phyloP scores from a whole-genome alignment of 1,140 invertebrate species.

The Eciton burchellii region DNA sequence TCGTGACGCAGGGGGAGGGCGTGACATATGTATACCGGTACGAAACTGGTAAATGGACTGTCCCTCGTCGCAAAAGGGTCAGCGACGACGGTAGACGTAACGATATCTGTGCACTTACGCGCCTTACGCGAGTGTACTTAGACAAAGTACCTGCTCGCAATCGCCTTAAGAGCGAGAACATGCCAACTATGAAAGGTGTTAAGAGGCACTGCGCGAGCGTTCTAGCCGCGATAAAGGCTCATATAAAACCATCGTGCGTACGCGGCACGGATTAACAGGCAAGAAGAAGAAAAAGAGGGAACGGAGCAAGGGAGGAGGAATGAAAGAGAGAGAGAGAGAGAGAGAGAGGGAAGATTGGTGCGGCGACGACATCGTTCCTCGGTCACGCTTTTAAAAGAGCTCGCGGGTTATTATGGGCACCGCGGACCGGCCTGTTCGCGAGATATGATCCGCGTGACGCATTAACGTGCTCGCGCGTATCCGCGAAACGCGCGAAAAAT shows the following conservation, averaged over 20 bases:
- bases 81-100: conserved; percentile 22
- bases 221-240: conserved; percentile 74
- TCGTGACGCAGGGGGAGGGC: not conserved
- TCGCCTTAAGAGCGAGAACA: conserved; percentile 74
- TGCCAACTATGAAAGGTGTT: conserved; percentile 76
- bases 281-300: conserved; percentile 35
- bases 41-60: conserved; percentile 67
- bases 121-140: conserved; percentile 71
- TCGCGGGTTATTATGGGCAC: conserved; percentile 62
- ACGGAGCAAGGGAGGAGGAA: too few relatives aligned
- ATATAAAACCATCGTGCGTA: conserved; percentile 61
- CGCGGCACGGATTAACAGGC: conserved; percentile 60
- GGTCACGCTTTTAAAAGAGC: conserved; percentile 71
- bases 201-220: conserved; percentile 66
- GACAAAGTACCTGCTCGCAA: conserved; percentile 78
- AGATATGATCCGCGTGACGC: conserved; percentile 73
- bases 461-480: conserved; percentile 69
- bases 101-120: conserved; percentile 80
- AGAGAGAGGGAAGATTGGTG: conserved; percentile 18
- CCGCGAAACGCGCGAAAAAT: conserved; percentile 70
- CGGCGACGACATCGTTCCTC: conserved; percentile 39
- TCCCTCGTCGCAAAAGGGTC: conserved; percentile 30
- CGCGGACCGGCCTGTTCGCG: not conserved
- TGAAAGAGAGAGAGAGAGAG: not conserved
- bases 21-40: conserved; percentile 22